Percentiles rank a stretch among this genome's conserved stretches.
phyloP scores from a whole-genome alignment of 2,888 invertebrate genomes.

The Orthosia gothica region DNA sequence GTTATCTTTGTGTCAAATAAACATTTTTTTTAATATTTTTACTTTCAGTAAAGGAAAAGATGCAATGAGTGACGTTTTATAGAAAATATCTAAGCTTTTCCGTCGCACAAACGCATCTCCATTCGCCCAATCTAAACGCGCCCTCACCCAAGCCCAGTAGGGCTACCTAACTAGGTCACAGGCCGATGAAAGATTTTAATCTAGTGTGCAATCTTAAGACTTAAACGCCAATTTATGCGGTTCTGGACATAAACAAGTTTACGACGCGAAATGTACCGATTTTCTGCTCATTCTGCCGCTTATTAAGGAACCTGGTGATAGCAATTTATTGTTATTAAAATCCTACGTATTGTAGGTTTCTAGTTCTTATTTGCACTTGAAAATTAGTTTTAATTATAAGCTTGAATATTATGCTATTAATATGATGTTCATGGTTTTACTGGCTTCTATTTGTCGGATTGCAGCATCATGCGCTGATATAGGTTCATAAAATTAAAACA shows the following conservation, averaged over 20 bases:
- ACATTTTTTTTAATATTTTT: too few relatives aligned
- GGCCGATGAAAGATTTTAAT: conserved; percentile 66
- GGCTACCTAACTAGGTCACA: conserved; percentile 54
- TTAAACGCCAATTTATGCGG: conserved; percentile 66
- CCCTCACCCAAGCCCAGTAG: conserved; percentile 47
- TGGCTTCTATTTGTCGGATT: not conserved
- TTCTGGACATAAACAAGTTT: conserved; percentile 59
- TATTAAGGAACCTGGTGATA: conserved; percentile 25
- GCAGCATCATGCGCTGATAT: too few relatives aligned
- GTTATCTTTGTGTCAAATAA: too few relatives aligned
- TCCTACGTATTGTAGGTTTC: conserved; percentile 4
- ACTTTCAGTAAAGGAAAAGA: not conserved
- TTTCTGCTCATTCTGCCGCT: conserved; percentile 35
- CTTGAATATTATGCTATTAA: not conserved
- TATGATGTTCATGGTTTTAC: not conserved
- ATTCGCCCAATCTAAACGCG: conserved; percentile 31
- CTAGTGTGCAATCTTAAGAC: conserved; percentile 59
- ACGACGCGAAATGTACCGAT: conserved; percentile 50
- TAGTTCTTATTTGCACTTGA: conserved; percentile 13
- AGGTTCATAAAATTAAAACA: not conserved
- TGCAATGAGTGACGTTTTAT: not conserved
- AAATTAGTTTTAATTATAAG: not conserved
- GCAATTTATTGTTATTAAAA: conserved; percentile 29
- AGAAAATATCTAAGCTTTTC: not conserved
- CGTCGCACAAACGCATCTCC: conserved; percentile 2